Evolutionary conservation across 2,888 invertebrate species (phyloP).

Genomic region (Habrosyne pyritoides): DNA sequence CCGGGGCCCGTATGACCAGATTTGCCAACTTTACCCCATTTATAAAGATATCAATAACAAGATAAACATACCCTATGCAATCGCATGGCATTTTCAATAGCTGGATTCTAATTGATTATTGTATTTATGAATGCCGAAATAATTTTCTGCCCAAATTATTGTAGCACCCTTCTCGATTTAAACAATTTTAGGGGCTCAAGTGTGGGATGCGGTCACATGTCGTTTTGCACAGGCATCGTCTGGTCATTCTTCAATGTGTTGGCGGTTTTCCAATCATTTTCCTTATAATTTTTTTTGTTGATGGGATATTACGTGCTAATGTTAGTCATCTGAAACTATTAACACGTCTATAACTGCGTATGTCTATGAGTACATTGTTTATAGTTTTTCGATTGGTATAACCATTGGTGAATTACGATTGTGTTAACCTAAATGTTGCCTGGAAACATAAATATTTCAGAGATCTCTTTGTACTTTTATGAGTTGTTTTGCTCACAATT

Average conservation of each 20-base stretch:
- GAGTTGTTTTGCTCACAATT: constrained; percentile 56
- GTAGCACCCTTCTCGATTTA: constrained; percentile 42
- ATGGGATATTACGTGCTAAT: constrained; percentile 3
- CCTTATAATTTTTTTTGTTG: neutral
- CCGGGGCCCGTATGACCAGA: constrained; percentile 70
- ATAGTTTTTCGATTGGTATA: constrained; percentile 52
- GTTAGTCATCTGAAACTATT: constrained; percentile 23
- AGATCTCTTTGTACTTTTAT: constrained; percentile 62
- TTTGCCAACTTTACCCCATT: constrained; percentile 76
- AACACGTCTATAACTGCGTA: constrained; percentile 26
- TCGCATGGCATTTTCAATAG: constrained; percentile 57
- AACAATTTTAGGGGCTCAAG: constrained; percentile 26
- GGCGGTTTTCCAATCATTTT: neutral
- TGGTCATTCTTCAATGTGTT: constrained; percentile 18
- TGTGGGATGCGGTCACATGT: constrained; percentile 14
- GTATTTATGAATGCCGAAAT: constrained; percentile 66
- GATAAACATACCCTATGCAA: constrained; percentile 64
- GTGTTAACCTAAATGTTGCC: constrained; percentile 62
- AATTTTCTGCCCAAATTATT: constrained; percentile 63
- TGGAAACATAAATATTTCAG: constrained; percentile 58
- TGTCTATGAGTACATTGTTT: constrained; percentile 42
- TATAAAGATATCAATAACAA: constrained; percentile 80
- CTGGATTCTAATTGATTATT: constrained; percentile 74
- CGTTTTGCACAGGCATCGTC: neutral
- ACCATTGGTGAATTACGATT: constrained; percentile 57